A percentile compares a stretch with the other conserved stretches of the same genome.
Evolutionary conservation across 2,888 invertebrate species (phyloP).

Genomic region (Galeopsomyia nigrocyanea): DNA sequence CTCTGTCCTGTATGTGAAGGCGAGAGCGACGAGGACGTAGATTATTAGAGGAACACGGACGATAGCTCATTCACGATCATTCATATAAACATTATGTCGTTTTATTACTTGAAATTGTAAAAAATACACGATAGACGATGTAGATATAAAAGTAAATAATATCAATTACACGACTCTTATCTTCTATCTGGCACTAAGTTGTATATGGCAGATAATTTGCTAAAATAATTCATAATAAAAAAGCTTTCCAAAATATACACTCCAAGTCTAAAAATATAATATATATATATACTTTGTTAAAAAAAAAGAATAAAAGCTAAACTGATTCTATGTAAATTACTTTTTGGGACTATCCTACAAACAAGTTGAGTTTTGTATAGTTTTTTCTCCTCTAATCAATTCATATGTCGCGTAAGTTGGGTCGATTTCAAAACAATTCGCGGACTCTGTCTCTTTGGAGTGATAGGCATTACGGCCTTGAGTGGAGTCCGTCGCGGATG

Average conservation of each 20-base stretch:
- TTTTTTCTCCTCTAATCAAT: slow-evolving; percentile 35
- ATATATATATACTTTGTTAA: slow-evolving; percentile 31
- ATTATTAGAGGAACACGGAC: not conserved
- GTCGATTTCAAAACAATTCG: slow-evolving; percentile 59
- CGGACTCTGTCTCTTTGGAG: slow-evolving; percentile 63
- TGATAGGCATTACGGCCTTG: slow-evolving; percentile 65
- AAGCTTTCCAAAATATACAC: slow-evolving; percentile 35
- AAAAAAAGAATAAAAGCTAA: slow-evolving; percentile 33
- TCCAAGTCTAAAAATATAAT: slow-evolving; percentile 35
- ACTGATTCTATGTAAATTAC: slow-evolving; percentile 27
- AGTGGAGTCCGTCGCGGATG: slow-evolving; percentile 75
- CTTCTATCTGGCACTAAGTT: slow-evolving; percentile 39
- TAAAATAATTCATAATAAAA: slow-evolving; percentile 32
- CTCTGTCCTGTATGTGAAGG: slow-evolving; percentile 52
- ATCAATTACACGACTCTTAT: slow-evolving; percentile 32
- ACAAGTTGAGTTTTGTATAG: slow-evolving; percentile 10
- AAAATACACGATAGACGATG: slow-evolving; percentile 40
- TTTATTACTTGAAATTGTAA: slow-evolving; percentile 41
- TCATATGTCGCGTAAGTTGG: slow-evolving; percentile 54
- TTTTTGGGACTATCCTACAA: slow-evolving; percentile 23
- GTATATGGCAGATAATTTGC: slow-evolving; percentile 25
- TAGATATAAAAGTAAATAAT: slow-evolving; percentile 25
- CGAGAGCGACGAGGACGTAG: slow-evolving; percentile 23
- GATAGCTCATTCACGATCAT: too few species aligned
- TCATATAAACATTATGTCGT: not conserved